A percentile compares a stretch with the other conserved stretches of the same genome.
These are phyloP conservation scores for Neoitamus cyanurus DNA, from an alignment of 2,888 invertebrate species.

Conservation along the genomic window DNA sequence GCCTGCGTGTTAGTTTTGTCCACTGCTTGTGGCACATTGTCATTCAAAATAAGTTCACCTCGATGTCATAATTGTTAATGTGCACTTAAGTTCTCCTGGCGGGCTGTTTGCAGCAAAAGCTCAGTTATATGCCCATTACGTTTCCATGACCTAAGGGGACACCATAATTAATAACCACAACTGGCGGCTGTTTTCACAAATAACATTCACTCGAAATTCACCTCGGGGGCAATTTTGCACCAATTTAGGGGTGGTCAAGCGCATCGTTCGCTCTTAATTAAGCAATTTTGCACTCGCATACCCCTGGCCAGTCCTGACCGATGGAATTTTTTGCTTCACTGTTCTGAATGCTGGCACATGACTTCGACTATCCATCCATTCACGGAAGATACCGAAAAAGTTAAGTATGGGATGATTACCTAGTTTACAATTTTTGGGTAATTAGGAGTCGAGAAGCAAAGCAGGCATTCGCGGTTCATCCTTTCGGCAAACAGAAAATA, in stretches of 20 bases:
- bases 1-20: neutral
- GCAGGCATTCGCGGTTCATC: constrained; percentile 9
- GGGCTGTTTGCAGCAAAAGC: too few relatives aligned
- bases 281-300: constrained; percentile 13
- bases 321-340: neutral
- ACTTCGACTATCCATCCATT: neutral
- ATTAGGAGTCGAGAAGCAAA: constrained; percentile 37
- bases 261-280: constrained; percentile 36
- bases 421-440: constrained; percentile 25
- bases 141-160: neutral
- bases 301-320: neutral
- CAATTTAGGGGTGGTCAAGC: constrained; percentile 34
- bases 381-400: neutral
- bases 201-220: constrained; percentile 39
- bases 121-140: neutral
- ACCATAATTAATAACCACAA: constrained; percentile 31
- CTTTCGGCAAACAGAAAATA: constrained; percentile 39
- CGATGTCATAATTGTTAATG: neutral
- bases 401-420: neutral
- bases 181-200: constrained; percentile 12
- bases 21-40: neutral
- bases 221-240: constrained; percentile 27
- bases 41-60: neutral
- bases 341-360: neutral
- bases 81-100: neutral